Conservation (phyloP, 1,140 invertebrate species). For the Calephelis virginiensis region DNA sequence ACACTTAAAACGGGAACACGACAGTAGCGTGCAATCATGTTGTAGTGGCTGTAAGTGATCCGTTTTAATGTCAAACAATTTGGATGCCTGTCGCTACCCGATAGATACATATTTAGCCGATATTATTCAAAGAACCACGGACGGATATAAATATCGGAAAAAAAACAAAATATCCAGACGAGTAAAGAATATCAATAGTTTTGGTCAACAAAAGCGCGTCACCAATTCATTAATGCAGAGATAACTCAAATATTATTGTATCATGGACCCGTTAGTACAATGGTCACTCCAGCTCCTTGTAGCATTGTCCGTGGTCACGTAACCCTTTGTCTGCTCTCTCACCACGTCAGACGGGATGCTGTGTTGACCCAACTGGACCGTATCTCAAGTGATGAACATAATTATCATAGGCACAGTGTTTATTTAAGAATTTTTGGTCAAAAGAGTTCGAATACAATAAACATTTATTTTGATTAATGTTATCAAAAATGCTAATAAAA, state of each 20-base stretch:
- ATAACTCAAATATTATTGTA: conserved; percentile 13
- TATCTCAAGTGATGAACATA: conserved; percentile 1
- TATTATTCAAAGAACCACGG: too few species aligned
- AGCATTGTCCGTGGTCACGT: conserved; percentile 11
- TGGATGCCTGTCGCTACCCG: too few species aligned
- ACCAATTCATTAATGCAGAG: conserved; percentile 7
- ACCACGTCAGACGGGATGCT: background rate
- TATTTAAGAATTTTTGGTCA: conserved; percentile 1
- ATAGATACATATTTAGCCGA: too few species aligned
- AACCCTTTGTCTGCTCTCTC: background rate
- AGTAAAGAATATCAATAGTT: background rate
- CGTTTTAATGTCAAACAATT: too few species aligned
- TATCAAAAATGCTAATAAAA: background rate
- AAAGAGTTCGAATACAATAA: background rate
- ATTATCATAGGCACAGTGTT: background rate
- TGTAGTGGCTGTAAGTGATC: too few species aligned
- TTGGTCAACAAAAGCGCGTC: background rate
- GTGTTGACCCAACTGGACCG: conserved; percentile 10
- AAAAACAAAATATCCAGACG: too few species aligned
- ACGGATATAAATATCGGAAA: too few species aligned
- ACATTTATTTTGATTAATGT: background rate
- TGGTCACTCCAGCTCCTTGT: conserved; percentile 8
- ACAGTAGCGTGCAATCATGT: too few species aligned
- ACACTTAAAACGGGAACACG: too few species aligned
- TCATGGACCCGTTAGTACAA: conserved; percentile 2